Evolutionary conservation across 1,140 invertebrate genomes (phyloP).

Genomic region (Anoplolepis gracilipes): DNA sequence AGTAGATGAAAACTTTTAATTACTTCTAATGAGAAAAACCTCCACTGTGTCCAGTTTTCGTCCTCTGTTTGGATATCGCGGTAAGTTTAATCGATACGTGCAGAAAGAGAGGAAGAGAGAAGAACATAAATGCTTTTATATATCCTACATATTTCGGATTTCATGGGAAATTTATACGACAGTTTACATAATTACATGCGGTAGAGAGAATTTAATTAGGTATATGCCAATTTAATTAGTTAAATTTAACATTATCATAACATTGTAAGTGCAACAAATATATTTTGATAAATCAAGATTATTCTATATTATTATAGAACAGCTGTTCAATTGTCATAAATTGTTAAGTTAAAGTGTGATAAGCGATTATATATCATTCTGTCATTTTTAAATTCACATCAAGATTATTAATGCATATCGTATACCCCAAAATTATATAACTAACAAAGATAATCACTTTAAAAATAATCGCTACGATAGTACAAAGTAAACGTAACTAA

Average conservation of each 20-base stretch:
- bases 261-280: neutral
- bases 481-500: neutral
- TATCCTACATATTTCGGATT: slow-evolving; percentile 9
- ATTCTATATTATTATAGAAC: neutral
- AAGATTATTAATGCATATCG: neutral
- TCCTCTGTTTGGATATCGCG: slow-evolving; percentile 3
- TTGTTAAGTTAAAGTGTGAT: neutral
- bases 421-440: neutral
- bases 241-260: slow-evolving; percentile 1
- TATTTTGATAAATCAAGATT: slow-evolving; percentile 6
- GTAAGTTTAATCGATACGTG: slow-evolving; percentile 30
- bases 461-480: neutral
- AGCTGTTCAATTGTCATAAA: neutral
- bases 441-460: neutral
- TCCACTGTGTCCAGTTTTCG: neutral
- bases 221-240: slow-evolving; percentile 19
- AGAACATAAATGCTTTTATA: neutral
- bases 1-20: slow-evolving; percentile 52
- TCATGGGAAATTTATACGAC: slow-evolving; percentile 6
- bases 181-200: slow-evolving; percentile 25
- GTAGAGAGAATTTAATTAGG: slow-evolving; percentile 18
- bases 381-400: neutral
- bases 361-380: neutral
- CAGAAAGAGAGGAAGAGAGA: no score
- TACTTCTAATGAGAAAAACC: slow-evolving; percentile 53